These are phyloP conservation scores for Eptatretus atami DNA, from an alignment of 2,797 vertebrate genomes.

Conservation along the genomic window DNA sequence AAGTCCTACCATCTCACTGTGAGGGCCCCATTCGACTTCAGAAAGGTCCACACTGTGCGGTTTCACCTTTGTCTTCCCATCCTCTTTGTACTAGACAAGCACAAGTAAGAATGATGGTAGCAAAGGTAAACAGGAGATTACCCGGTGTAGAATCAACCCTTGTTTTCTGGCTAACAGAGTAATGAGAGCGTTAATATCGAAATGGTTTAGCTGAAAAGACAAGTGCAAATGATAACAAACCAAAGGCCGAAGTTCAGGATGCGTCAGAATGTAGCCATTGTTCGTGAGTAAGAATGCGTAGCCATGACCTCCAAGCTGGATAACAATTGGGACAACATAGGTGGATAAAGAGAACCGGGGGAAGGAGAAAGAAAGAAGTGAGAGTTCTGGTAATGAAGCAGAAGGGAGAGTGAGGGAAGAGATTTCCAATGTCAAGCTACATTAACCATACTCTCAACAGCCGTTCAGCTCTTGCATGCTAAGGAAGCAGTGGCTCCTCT, in stretches of 20 bases:
- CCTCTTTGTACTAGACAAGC: constrained; percentile 45
- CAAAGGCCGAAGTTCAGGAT: constrained; percentile 67
- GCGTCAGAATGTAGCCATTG: constrained; percentile 78
- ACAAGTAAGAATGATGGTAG: not conserved
- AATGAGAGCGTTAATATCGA: too few species aligned
- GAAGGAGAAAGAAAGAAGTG: too few species aligned
- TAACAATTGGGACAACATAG: not conserved
- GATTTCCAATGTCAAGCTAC: too few species aligned
- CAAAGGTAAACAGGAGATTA: not conserved
- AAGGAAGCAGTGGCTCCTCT: too few species aligned
- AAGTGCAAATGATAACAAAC: constrained; percentile 15
- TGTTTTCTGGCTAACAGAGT: too few species aligned
- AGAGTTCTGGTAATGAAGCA: too few species aligned
- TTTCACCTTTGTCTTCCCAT: constrained; percentile 55
- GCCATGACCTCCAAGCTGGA: constrained; percentile 58
- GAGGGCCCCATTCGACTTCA: constrained; percentile 78
- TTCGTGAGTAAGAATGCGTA: constrained; percentile 76
- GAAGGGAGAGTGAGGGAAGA: too few species aligned
- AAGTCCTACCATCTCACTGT: constrained; percentile 35
- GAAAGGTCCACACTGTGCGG: constrained; percentile 75
- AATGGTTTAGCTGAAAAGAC: too few species aligned
- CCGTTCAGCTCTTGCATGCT: too few species aligned
- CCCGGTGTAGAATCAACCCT: too few species aligned
- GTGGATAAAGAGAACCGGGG: too few species aligned
- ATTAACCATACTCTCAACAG: too few species aligned